Conservation (phyloP, 2,113 vertebrate species). For the Epinephelus cyanopodus region DNA sequence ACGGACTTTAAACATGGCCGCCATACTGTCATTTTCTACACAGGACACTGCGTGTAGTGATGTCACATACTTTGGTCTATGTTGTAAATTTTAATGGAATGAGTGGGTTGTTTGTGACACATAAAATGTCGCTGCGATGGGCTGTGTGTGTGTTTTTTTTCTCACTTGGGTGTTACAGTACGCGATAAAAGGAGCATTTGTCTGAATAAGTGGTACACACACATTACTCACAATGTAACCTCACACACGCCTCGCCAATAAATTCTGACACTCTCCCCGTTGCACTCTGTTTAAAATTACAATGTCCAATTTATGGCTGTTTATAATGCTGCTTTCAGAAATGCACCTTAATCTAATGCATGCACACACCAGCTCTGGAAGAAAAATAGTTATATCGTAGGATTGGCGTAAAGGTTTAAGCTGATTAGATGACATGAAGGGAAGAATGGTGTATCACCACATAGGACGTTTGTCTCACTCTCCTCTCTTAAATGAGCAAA, state of each 20-base stretch:
- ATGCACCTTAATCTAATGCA: conserved; percentile 32
- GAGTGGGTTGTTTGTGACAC: not conserved
- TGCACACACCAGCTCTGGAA: not conserved
- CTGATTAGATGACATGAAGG: not conserved
- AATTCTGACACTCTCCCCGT: conserved; percentile 24
- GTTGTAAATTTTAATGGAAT: too few species aligned
- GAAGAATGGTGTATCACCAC: too few species aligned
- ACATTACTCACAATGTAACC: conserved; percentile 31
- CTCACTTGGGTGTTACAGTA: conserved; percentile 33
- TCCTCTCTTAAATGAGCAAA: not conserved
- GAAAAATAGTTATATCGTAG: not conserved
- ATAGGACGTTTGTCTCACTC: not conserved
- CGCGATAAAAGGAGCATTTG: not conserved
- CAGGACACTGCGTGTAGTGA: too few species aligned
- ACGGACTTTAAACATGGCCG: too few species aligned
- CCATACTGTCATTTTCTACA: too few species aligned
- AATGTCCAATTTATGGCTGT: conserved; percentile 30
- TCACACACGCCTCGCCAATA: conserved; percentile 26
- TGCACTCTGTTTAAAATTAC: conserved; percentile 24
- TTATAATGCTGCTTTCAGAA: conserved; percentile 16
- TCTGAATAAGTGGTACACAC: conserved; percentile 15
- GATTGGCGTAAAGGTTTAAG: not conserved
- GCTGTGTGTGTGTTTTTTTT: conserved; percentile 20
- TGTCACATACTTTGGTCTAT: too few species aligned
- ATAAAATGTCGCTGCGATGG: not conserved